A percentile compares a stretch with the other conserved stretches of the same genome.
These are phyloP conservation scores for Bilobella aurantiaca DNA, from an alignment of 1,140 invertebrate species.

Conservation along the genomic window DNA sequence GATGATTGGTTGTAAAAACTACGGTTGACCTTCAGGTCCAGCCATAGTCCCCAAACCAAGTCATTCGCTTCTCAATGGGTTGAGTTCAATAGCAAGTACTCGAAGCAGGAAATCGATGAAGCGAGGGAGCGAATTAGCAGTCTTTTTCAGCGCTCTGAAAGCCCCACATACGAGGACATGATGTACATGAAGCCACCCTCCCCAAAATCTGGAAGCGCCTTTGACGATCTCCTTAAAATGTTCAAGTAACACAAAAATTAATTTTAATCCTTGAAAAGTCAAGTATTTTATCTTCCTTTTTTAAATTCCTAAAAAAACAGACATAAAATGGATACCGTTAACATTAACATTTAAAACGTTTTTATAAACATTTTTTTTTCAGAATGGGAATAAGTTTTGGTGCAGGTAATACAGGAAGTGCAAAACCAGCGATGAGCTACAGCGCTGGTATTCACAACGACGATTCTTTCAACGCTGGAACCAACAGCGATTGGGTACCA, in stretches of 20 bases:
- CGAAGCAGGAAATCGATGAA: slow-evolving; percentile 22
- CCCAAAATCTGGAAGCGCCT: neutral
- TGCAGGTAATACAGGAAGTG: slow-evolving; percentile 2
- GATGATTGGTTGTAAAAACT: too few species aligned
- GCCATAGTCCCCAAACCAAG: neutral
- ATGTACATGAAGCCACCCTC: slow-evolving; percentile 18
- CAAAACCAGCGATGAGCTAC: slow-evolving; percentile 8
- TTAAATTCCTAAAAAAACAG: neutral
- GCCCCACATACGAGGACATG: slow-evolving; percentile 7
- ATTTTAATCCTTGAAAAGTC: too few species aligned
- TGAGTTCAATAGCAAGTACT: slow-evolving; percentile 22
- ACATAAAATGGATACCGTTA: too few species aligned
- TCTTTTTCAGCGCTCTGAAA: slow-evolving; percentile 12
- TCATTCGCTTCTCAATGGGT: slow-evolving; percentile 11
- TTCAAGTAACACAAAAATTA: slow-evolving; percentile 23
- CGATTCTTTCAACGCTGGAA: neutral
- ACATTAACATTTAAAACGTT: too few species aligned
- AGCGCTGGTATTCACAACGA: neutral
- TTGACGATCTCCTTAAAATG: slow-evolving; percentile 26
- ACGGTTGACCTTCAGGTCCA: neutral
- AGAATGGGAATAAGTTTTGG: slow-evolving; percentile 24
- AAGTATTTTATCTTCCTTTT: neutral
- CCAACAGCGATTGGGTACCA: slow-evolving; percentile 8
- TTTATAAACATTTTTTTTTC: slow-evolving; percentile 6
- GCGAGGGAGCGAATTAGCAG: slow-evolving; percentile 23